Percentiles rank a stretch among this genome's conserved stretches.
Conservation (phyloP, 2,888 invertebrate species). For the Megaustenia siamemsis region DNA sequence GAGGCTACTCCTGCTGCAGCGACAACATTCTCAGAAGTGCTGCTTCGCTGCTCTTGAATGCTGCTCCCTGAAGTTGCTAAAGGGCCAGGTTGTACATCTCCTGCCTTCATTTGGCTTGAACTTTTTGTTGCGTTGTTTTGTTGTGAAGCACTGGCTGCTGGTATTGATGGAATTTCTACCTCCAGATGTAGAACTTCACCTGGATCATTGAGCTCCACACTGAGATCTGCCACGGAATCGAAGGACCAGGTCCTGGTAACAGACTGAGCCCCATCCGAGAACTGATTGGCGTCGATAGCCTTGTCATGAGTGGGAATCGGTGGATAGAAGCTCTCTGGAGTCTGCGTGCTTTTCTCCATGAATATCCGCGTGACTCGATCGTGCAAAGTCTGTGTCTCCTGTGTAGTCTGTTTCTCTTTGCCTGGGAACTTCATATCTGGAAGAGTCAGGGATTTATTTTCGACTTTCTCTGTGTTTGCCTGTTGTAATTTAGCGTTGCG, state of each 20-base stretch:
- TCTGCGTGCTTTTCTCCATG: constrained; percentile 57
- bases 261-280: constrained; percentile 44
- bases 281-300: constrained; percentile 58
- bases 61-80: constrained; percentile 12
- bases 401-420: constrained; percentile 39
- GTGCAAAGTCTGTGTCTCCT: constrained; percentile 44
- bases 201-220: constrained; percentile 44
- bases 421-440: constrained; percentile 47
- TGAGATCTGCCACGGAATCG: constrained; percentile 51
- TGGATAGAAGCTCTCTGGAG: constrained; percentile 57
- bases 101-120: constrained; percentile 11
- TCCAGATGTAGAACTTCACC: constrained; percentile 37
- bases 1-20: neutral
- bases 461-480: constrained; percentile 34
- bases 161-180: neutral
- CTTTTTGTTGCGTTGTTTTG: neutral
- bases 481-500: constrained; percentile 39
- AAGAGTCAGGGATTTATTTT: constrained; percentile 32
- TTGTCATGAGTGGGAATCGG: constrained; percentile 58
- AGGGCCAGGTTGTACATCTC: neutral
- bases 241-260: constrained; percentile 46
- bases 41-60: constrained; percentile 24
- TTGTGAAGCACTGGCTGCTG: too few species aligned
- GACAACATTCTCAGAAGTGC: neutral
- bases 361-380: constrained; percentile 41